Base-by-base conservation (phyloP, 2,888 invertebrate species). In the Chirona hameri region DNA sequence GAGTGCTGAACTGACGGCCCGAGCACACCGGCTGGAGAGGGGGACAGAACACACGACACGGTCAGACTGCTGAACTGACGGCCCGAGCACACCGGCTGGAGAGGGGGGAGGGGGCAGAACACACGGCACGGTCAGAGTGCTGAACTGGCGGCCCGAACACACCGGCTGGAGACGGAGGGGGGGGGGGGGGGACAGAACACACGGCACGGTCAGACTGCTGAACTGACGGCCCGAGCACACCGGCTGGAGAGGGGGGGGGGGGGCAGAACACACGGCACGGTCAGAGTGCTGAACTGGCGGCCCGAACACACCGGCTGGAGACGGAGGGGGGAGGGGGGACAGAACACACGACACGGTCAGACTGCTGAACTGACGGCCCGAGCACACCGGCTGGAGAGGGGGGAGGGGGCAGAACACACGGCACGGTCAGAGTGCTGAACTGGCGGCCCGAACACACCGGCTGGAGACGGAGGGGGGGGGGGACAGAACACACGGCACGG, bases 351-450 rank as follows among this genome's bases (percentile, higher is more conserved):
- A 7, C n/a, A 85, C 83, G 3, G 91, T 91, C 86, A 95, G 88
- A 57, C 90, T 89, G 0, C 94, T 93, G 82, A 96, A 90, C 84
- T 18, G 31, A 5, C 72, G 72, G 21, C 18, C 72, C 39, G 39
- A 39, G 39, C 39, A 39, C 39, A 39, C 39, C 39, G 7, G 39
- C 39, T 39, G 39, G 39, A 39, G 39, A 39, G 39, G 39, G n/a
- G 39, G 39, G 7, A n/a, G n/a, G n/a, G n/a, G n/a, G n/a, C 39
- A 7, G 4, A 39, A 39, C 2, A 39, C 39, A 39, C 7, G 39
- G 39, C n/a, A 85, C 83, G 1, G 91, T 91, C 86, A 95, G 88
- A 57, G 90, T 89, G 0, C 94, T 93, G 82, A 96, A 90, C 83
- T 10, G 39, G 0, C 76, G 76, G 24, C 21, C 76, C 52, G 52